phyloP scores from a whole-genome alignment of 2,888 invertebrate species.

The Heteromurus nitidus region DNA sequence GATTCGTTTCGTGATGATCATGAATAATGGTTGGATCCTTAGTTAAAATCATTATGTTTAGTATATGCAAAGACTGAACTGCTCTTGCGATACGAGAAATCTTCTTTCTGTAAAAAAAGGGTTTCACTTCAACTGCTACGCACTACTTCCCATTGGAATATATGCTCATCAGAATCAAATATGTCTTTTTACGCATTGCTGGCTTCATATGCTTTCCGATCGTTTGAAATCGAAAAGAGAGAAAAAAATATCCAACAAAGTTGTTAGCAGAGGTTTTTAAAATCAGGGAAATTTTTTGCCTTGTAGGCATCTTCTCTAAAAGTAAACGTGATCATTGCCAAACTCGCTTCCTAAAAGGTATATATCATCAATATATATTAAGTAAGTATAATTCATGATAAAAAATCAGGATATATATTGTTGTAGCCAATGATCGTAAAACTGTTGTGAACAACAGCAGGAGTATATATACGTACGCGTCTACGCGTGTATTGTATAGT shows the following conservation, averaged over 20 bases:
- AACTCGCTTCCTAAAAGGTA: too few relatives aligned
- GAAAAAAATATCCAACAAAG: neutral
- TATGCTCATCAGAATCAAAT: constrained; percentile 26
- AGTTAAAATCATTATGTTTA: neutral
- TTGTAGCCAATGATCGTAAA: too few relatives aligned
- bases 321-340: neutral
- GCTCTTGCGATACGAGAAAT: neutral
- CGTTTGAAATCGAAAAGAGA: constrained; percentile 36
- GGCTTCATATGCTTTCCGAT: constrained; percentile 50
- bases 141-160: constrained; percentile 40
- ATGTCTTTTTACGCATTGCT: constrained; percentile 55
- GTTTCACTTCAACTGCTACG: constrained; percentile 54
- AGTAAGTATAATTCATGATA: too few relatives aligned
- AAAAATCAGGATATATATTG: neutral
- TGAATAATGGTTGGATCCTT: constrained; percentile 23
- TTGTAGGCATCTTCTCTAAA: neutral
- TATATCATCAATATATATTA: too few relatives aligned
- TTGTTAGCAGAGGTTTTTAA: neutral
- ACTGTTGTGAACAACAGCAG: too few relatives aligned
- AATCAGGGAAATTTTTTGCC: neutral
- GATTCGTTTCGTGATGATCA: constrained; percentile 37
- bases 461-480: too few relatives aligned
- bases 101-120: neutral
- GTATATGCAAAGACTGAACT: neutral
- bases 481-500: neutral